Percentiles rank a stretch among this genome's conserved stretches.
phyloP scores from a whole-genome alignment of 2,113 vertebrate species.

The Strigops habroptila region DNA sequence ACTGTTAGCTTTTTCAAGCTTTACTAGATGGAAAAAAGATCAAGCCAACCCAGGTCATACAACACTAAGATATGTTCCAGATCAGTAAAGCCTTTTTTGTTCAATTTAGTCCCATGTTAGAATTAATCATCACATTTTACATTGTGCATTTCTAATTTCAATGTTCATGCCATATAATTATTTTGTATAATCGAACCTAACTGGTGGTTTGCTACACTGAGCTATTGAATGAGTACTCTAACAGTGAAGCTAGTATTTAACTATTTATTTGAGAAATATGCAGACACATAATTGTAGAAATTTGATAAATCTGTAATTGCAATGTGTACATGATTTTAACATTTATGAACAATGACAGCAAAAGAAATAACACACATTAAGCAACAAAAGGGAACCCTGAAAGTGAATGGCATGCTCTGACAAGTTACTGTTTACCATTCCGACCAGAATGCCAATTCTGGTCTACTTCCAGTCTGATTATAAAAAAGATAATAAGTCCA shows the following conservation, averaged over 20 bases:
- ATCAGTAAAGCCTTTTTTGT: slow-evolving; percentile 20
- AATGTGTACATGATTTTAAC: not conserved
- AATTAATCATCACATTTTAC: slow-evolving; percentile 49
- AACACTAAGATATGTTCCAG: slow-evolving; percentile 14
- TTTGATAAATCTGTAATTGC: slow-evolving; percentile 8
- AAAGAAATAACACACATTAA: not conserved
- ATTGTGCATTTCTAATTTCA: slow-evolving; percentile 50
- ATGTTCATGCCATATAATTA: slow-evolving; percentile 38
- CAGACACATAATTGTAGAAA: not conserved
- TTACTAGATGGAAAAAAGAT: not conserved
- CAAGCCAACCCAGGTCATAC: not conserved
- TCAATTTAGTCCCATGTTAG: slow-evolving; percentile 25
- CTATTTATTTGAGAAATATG: not conserved
- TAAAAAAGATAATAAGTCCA: not conserved
- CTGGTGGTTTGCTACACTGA: not conserved
- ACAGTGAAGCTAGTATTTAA: not conserved
- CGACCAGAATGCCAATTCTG: not conserved
- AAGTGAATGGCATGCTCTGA: not conserved
- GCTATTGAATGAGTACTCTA: not conserved
- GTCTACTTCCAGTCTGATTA: not conserved
- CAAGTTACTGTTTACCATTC: not conserved
- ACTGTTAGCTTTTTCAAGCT: not conserved
- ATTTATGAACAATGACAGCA: not conserved
- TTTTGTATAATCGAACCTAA: slow-evolving; percentile 51
- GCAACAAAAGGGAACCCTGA: not conserved